Conservation (phyloP, 2,113 vertebrate species). For the Myotis davidii region DNA sequence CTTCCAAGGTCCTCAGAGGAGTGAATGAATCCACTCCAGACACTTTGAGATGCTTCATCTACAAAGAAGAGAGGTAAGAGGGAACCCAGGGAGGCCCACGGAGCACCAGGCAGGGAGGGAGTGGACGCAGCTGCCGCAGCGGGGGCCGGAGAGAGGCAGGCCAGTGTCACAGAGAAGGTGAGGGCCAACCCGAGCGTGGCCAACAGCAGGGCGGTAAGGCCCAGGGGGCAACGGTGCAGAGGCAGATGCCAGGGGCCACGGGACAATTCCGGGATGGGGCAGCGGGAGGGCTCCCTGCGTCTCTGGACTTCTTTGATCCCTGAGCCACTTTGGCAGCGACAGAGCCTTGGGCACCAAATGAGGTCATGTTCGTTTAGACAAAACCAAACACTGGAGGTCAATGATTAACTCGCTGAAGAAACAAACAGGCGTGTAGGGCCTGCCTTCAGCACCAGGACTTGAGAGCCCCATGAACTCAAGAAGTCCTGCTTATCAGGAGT, state of each 20-base stretch:
- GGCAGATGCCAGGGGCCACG: slow-evolving; percentile 48
- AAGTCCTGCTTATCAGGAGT: background rate
- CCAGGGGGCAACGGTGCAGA: background rate
- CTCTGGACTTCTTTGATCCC: slow-evolving; percentile 77
- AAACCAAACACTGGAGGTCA: slow-evolving; percentile 61
- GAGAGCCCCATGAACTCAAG: background rate
- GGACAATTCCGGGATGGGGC: slow-evolving; percentile 47
- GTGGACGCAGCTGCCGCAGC: background rate
- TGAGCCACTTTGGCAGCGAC: slow-evolving; percentile 57
- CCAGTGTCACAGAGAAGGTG: background rate
- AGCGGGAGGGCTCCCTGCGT: slow-evolving; percentile 47
- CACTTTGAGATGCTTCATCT: background rate
- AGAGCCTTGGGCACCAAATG: slow-evolving; percentile 59
- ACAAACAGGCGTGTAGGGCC: slow-evolving; percentile 21
- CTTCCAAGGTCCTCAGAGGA: background rate
- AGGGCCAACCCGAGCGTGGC: background rate
- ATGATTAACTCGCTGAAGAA: slow-evolving; percentile 71
- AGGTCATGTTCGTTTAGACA: slow-evolving; percentile 76
- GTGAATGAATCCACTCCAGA: background rate
- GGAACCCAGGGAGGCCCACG: background rate
- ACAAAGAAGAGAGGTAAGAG: background rate
- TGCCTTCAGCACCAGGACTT: background rate
- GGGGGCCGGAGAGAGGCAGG: background rate
- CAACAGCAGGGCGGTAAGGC: background rate
- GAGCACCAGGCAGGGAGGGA: background rate